Base-by-base conservation (phyloP, 2,113 vertebrate species). In the Heterotilapia buettikoferi region DNA sequence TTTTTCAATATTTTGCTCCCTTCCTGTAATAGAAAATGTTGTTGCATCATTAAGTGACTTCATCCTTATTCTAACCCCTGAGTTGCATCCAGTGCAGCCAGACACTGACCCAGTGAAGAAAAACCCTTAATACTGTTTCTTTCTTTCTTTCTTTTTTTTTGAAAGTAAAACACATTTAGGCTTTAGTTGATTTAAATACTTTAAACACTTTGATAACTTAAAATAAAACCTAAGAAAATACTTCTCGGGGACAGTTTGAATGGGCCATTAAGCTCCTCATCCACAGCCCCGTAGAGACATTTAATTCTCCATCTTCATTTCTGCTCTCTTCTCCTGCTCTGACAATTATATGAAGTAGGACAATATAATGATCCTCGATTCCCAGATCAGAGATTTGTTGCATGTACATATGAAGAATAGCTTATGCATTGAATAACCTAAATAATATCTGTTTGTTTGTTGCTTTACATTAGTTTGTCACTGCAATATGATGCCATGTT, bases 21-120 rank as follows among this genome's bases (percentile, higher is more conserved):
- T 66, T 66, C 1, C 1, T 68, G 11, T 1, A 0, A 38, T 0
- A 68, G 63, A 40, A 68, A 40, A 40, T 68, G 19, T 21, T n/a
- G 4, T 66, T 0, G 63, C 36, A 9, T 38, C 36, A 1, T 21
- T 40, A 3, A 40, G 19, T 40, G 63, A 68, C 63, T 24, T 0
- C 36, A 8, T 66, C 2, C 61, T 66, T 0, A 0, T 38, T 1
- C 33, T 38, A 8, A 66, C 61, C 61, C 19, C 6, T 68, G 33
- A 40, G 7, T 68, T 40, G n/a, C 63, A 38, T 21, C 6, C 63
- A 68, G 12, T 40, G n/a, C 36, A 40, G 36, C n/a, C 11, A 68
- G 0, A 66, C 19, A 38, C 18, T 66, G 61, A 68, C 19, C 19
- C 11, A 21, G 33, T 68, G 11, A 38, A 68, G 31, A 38, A 38